Evolutionary conservation across 53 echinoderm and acorn worm species (phyloP), one percentile per base, ranked within the genome.

Genomic region (Paracentrotus lividus): DNA sequence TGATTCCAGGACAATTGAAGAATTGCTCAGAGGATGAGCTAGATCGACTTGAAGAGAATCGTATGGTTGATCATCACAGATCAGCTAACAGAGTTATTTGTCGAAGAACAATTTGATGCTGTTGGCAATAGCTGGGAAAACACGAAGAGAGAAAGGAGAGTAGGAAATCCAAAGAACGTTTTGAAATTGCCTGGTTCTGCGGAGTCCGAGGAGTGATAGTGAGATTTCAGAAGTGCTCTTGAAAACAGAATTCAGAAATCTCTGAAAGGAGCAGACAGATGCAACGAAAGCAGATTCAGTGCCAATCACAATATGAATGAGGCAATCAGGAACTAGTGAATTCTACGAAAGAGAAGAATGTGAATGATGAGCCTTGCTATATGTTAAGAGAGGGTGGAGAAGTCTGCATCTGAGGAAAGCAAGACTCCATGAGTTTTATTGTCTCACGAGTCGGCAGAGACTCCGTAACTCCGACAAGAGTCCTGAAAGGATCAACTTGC

Each of bases 391-490:
- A n/a, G n/a, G n/a, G 3, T 85, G 8, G 86, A 92, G 44, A 38
- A 67, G 29, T 43, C 26, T 4, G 58, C 26, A 29, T 33, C 93
- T 9, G 34, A 57, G 55, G 91, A 93, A 49, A 61, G 29, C 5
- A 59, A 92, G 51, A 53, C 92, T 56, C 88, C 67, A 45, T 88
- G 58, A 2, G 76, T 93, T 16, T 24, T 26, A 57, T 49, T 92
- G 65, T 86, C 85, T 33, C 85, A 86, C 20, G 93, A 78, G 76
- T 56, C 53, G 92, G 81, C 81, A 78, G 81, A 92, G 81, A 92
- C 92, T 33, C 98, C 97, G 0, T 96, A 95, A 98, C 98, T 56
- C 96, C 96, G 97, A 97, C 45, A 96, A 94, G 49, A 95, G 95
- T 77, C 96, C 96, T 34, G 77, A 85, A 53, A 85, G 88, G 26